Base-by-base conservation (phyloP, 2,113 vertebrate genomes). In the Melanerpes aurifrons region DNA sequence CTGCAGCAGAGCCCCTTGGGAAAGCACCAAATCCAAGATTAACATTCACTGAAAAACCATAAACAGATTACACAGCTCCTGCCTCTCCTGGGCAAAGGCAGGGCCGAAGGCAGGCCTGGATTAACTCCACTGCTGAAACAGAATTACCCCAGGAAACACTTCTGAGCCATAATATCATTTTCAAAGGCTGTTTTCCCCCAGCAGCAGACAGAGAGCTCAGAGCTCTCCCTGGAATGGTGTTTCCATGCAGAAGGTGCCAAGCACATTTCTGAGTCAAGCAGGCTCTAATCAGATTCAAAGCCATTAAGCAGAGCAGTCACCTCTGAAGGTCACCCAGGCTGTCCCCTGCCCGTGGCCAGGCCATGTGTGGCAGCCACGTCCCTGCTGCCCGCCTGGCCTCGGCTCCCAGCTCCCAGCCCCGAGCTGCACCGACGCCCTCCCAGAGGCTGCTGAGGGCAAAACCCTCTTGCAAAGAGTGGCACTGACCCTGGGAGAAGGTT, bases 41-140 rank as follows among this genome's bases (percentile, higher is more conserved):
- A 96, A 91, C 92, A 48, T 93, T 96, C 68, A 68, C 94, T 94
- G 82, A 96, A 93, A 96, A 96, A 91, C 95, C 96, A 87, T 95
- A 96, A 96, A 95, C 86, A 95, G 95, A 93, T 95, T 93, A 96
- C 85, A 76, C 72, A 89, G 94, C 94, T 91, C 72, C 94, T 67
- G 86, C 95, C 86, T 87, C 91, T 86, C 72, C 15, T 93, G 87
- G 83, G 92, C 81, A 94, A 93, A 95, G 26, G 85, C 37, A 15
- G 82, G 92, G 92, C 92, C 94, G 90, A 94, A 96, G n/a, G 91
- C 95, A 83, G 94, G 56, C 45, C 94, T 93, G 93, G 93, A 93
- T 94, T 95, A 95, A 95, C 82, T 74, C 86, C 28, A 8, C 75
- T 48, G 72, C 48, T 83, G 78, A 80, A 93, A 92, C 75, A 90